phyloP scores from a whole-genome alignment of 2,113 vertebrate species.

The Lepisosteus osseus region DNA sequence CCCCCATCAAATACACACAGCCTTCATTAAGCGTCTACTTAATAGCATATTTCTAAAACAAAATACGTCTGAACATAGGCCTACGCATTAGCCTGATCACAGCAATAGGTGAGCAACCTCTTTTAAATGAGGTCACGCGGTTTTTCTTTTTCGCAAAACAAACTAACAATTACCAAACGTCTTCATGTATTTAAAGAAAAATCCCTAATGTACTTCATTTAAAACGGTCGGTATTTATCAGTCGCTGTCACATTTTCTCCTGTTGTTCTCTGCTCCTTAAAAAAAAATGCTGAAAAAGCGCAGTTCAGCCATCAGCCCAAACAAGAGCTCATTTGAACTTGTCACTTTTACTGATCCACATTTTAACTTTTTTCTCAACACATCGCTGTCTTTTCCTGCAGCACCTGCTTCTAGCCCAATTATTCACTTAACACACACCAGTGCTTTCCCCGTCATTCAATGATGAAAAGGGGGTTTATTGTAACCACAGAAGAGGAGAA shows the following conservation, averaged over 20 bases:
- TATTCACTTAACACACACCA: conserved; percentile 65
- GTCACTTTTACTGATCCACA: conserved; percentile 42
- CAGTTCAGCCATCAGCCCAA: conserved; percentile 42
- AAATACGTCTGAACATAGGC: not conserved
- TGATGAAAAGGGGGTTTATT: conserved; percentile 43
- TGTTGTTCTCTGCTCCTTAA: conserved; percentile 18
- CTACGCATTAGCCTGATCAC: not conserved
- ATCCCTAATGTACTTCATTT: not conserved
- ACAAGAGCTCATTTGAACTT: conserved; percentile 50
- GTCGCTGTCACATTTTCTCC: conserved; percentile 1
- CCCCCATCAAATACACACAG: not conserved
- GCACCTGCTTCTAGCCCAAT: conserved; percentile 62
- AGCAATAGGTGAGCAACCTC: too few relatives aligned
- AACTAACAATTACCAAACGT: not conserved
- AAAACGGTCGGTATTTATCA: not conserved
- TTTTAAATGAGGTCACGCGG: too few relatives aligned
- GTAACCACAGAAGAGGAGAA: conserved; percentile 40
- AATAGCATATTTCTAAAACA: too few relatives aligned
- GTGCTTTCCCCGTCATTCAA: conserved; percentile 45
- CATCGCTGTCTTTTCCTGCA: conserved; percentile 32
- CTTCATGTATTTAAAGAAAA: not conserved
- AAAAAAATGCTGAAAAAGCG: conserved; percentile 39
- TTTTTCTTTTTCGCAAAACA: too few relatives aligned
- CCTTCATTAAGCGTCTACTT: not conserved
- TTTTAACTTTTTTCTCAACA: conserved; percentile 30